Base-by-base conservation (phyloP, 2,797 vertebrate genomes). In the Tenualosa ilisha region DNA sequence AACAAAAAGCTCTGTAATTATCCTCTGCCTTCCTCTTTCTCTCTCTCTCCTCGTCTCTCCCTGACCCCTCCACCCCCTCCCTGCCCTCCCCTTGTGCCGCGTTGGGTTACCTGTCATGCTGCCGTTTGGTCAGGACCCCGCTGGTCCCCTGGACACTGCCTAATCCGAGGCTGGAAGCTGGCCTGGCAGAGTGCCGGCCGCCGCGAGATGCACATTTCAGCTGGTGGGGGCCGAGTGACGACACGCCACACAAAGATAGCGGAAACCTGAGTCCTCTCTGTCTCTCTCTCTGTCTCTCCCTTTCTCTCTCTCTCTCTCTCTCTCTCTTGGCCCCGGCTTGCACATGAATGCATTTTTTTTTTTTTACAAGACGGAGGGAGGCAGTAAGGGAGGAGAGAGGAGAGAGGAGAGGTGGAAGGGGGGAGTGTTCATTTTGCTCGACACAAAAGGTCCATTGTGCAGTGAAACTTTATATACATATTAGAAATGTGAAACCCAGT, bases 391-490 rank as follows among this genome's bases (percentile, higher is more conserved):
- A 68, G 81, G 83, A 61, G 82, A 68, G 31, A 75, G 15, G 31
- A 31, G 68, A 37, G 65, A 24, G 24, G 68, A 90, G 92, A 37
- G n/a, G 46, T 84, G 68, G 26, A 91, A 91, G 91, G 91, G 93
- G 91, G 93, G 94, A 90, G 94, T 91, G 93, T 94, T 95, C 93
- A 94, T 95, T 96, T 94, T 95, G 94, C 93, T 90, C 91, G 84
- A 92, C 93, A 96, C 95, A 96, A 96, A 96, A 96, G 95, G 91
- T 88, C 93, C 92, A 95, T 96, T 96, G 96, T 96, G 95, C 93
- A 92, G 89, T 93, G 96, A 96, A 96, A 96, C 95, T 95, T 96
- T 96, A 96, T 96, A 96, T 95, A 95, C 95, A 96, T 96, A 96
- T 96, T 96, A 96, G 96, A 96, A 96, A 96, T 93, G 92, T 82